phyloP scores from a whole-genome alignment of 2,113 vertebrate genomes.

The Amphiprion ocellaris region DNA sequence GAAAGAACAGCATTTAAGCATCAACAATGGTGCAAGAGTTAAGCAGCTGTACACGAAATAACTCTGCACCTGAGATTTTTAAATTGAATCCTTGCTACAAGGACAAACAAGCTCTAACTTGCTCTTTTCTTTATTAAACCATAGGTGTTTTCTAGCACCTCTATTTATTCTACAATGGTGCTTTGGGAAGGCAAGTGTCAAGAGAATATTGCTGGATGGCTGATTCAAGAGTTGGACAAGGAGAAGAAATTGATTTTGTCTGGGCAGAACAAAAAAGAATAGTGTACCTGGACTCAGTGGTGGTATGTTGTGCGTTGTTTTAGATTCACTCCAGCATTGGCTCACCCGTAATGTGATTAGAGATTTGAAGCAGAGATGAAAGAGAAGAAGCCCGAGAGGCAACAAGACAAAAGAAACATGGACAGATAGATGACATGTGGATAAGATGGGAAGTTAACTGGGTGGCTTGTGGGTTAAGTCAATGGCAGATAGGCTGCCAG shows the following conservation, averaged over 20 bases:
- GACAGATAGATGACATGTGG: slow-evolving; percentile 37
- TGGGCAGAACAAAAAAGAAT: slow-evolving; percentile 27
- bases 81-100: neutral
- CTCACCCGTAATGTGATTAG: slow-evolving; percentile 52
- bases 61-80: neutral
- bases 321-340: slow-evolving; percentile 38
- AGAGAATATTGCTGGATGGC: slow-evolving; percentile 31
- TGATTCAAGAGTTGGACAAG: slow-evolving; percentile 42
- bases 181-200: slow-evolving; percentile 31
- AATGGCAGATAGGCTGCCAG: slow-evolving; percentile 49
- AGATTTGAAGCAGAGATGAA: slow-evolving; percentile 48
- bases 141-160: neutral
- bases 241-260: slow-evolving; percentile 58
- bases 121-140: slow-evolving; percentile 7
- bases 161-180: slow-evolving; percentile 5
- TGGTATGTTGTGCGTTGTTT: slow-evolving; percentile 42
- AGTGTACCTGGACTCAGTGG: slow-evolving; percentile 31
- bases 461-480: slow-evolving; percentile 37
- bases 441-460: slow-evolving; percentile 42
- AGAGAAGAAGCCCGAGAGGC: slow-evolving; percentile 31
- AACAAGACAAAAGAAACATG: slow-evolving; percentile 24
- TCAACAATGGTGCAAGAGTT: neutral
- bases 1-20: neutral
- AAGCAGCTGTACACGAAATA: neutral
- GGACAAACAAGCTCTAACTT: neutral